These are phyloP conservation scores for Neoniphon sammara DNA, from an alignment of 2,797 vertebrate genomes.

Conservation along the genomic window DNA sequence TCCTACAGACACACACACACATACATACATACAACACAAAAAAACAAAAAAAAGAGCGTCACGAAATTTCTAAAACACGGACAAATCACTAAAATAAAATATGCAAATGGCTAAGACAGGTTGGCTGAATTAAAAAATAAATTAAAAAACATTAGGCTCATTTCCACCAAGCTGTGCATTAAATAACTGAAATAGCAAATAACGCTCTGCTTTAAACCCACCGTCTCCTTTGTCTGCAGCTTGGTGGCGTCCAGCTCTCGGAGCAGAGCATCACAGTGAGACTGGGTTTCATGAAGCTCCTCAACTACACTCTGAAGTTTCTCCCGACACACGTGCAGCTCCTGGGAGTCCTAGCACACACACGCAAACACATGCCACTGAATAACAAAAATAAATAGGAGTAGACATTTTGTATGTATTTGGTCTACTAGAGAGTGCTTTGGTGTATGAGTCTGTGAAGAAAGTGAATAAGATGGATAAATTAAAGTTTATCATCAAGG, in stretches of 20 bases:
- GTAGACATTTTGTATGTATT: no score
- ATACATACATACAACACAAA: conserved; percentile 5
- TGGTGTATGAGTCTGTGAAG: no score
- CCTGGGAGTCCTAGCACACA: conserved; percentile 70
- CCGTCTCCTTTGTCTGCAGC: conserved; percentile 81
- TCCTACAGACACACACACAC: conserved; percentile 72
- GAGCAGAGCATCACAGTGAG: conserved; percentile 75
- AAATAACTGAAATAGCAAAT: neutral
- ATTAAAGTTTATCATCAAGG: no score
- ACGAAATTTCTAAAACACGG: no score
- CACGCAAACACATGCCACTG: neutral
- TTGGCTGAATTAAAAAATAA: no score
- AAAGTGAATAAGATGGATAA: no score
- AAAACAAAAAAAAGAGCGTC: neutral
- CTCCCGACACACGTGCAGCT: conserved; percentile 76
- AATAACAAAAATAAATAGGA: no score
- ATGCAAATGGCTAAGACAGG: no score
- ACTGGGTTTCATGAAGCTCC: conserved; percentile 77
- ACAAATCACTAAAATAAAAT: neutral
- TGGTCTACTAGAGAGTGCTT: no score
- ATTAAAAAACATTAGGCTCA: no score
- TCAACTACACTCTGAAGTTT: conserved; percentile 73
- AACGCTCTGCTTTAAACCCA: conserved; percentile 52
- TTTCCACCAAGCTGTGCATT: neutral
- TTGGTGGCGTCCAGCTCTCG: conserved; percentile 79